Base-by-base conservation (phyloP, 1,140 invertebrate genomes). In the Hetaerina americana region DNA sequence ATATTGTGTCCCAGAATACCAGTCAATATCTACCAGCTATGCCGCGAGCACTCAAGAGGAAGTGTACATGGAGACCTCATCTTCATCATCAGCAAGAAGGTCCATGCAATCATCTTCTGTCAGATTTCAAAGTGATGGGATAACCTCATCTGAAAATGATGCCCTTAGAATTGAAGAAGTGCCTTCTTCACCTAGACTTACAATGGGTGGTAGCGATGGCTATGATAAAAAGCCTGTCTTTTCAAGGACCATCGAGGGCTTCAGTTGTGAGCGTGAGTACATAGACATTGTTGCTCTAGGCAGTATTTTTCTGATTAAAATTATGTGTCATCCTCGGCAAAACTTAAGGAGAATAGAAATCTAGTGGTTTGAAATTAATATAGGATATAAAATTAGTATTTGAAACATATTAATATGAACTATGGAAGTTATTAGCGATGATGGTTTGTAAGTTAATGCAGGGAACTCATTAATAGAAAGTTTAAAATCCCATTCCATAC, bases 221-320 rank as follows among this genome's bases (percentile, higher is more conserved):
- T 78, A 81, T 40, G 82, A 83, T 74, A 86, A 86, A 67, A 88
- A 84, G 77, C 90, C 91, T 0, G 80, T 85, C 26, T 91, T 93
- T 76, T 81, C 84, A 12, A 89, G 89, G 78, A 90, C 90, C 12
- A 84, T 92, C 69, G 86, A 89, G 80, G 90, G 91, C 75, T 85
- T 86, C 71, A 89, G 84, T 77, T 86, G 91, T 72, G 88, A 92
- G 86, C 89, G 91, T 93, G 85, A 91, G 91, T 57, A 57, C 40
- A 12, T 57, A 57, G 40, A n/a, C 15, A 57, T 2, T n/a, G n/a
- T n/a, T n/a, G n/a, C n/a, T n/a, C n/a, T n/a, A n/a, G n/a, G n/a
- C n/a, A n/a, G n/a, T n/a, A n/a, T n/a, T n/a, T n/a, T n/a, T n/a
- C n/a, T n/a, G n/a, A n/a, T n/a, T n/a, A n/a, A n/a, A n/a, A n/a